Evolutionary conservation across 2,797 vertebrate genomes (phyloP), one percentile per base, ranked within the genome.

Genomic region (Rhincodon typus): DNA sequence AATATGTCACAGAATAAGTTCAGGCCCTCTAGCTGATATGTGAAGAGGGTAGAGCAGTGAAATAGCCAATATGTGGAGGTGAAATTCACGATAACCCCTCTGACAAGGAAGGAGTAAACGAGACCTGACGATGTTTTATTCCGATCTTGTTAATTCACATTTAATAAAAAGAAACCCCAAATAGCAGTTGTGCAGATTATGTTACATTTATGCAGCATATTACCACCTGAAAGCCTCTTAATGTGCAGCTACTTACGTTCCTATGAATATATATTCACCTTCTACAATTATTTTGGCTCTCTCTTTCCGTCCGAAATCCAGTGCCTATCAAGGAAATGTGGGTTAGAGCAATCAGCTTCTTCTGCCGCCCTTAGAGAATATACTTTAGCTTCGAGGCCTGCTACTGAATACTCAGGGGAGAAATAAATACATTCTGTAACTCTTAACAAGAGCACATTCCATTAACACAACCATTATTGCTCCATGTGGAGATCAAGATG

Each of bases 401-500:
- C 34, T 38, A 67, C 5, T 91, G 57, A 91, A 91, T 91, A 66
- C 88, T n/a, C 88, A 19, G 57, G 88, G 88, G 88, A 38, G 53
- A 67, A 91, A 91, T 91, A 91, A 62, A 91, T 91, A 91, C 57
- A 34, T 91, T 91, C 57, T 66, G 88, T 91, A 91, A 91, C 88
- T 91, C 88, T 91, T 91, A 91, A 91, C 57, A 91, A 91, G 88
- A 91, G 53, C 57, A 30, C 88, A 66, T 67, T 91, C 88, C 88
- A 91, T 91, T 91, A 91, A 91, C 88, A 38, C 53, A 38, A n/a
- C 88, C 57, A n/a, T 91, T 62, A 91, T 91, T 91, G 88, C 88
- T 66, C 34, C 88, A 38, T 66, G 88, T 21, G 57, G 88, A 91
- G 88, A 91, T 91, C 88, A 91, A 91, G 57, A 91, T 91, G 88